phyloP scores from a whole-genome alignment of 1,140 invertebrate genomes.

The Schmidtea mediterranea region DNA sequence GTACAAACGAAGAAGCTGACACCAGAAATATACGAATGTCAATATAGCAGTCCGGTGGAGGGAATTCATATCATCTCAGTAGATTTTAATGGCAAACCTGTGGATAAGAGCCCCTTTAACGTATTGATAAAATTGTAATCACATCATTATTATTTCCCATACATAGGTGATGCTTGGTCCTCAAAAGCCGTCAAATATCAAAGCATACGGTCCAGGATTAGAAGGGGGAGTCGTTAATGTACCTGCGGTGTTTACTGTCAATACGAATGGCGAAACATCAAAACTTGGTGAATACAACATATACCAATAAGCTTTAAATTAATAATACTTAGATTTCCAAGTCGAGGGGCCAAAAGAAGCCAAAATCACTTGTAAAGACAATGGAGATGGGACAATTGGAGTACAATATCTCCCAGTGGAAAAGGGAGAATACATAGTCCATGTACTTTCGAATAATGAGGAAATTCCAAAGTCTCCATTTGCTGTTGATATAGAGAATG shows the following conservation, averaged over 20 bases:
- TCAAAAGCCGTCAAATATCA: constrained; percentile 48
- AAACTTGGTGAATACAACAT: constrained; percentile 33
- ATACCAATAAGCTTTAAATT: neutral
- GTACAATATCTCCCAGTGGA: constrained; percentile 51
- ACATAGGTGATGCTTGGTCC: constrained; percentile 45
- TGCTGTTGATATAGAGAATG: constrained; percentile 7
- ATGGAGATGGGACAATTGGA: constrained; percentile 57
- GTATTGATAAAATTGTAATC: too few relatives aligned
- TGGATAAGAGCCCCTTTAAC: constrained; percentile 52
- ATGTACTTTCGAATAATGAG: constrained; percentile 47
- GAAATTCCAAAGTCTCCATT: constrained; percentile 28
- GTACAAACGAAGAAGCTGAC: too few relatives aligned
- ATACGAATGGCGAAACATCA: constrained; percentile 57
- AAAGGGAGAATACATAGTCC: constrained; percentile 63
- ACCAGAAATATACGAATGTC: too few relatives aligned
- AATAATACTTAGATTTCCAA: constrained; percentile 38
- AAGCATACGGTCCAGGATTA: constrained; percentile 53
- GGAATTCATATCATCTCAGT: constrained; percentile 62
- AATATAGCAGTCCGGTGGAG: constrained; percentile 16
- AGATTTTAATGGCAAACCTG: constrained; percentile 48
- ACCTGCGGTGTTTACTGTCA: constrained; percentile 50
- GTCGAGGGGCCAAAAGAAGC: constrained; percentile 67
- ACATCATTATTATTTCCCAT: too few relatives aligned
- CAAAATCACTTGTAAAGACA: constrained; percentile 57
- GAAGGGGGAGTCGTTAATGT: constrained; percentile 43